These are phyloP conservation scores for Eptesicus fuscus DNA, from an alignment of 2,113 vertebrate genomes.

Conservation along the genomic window DNA sequence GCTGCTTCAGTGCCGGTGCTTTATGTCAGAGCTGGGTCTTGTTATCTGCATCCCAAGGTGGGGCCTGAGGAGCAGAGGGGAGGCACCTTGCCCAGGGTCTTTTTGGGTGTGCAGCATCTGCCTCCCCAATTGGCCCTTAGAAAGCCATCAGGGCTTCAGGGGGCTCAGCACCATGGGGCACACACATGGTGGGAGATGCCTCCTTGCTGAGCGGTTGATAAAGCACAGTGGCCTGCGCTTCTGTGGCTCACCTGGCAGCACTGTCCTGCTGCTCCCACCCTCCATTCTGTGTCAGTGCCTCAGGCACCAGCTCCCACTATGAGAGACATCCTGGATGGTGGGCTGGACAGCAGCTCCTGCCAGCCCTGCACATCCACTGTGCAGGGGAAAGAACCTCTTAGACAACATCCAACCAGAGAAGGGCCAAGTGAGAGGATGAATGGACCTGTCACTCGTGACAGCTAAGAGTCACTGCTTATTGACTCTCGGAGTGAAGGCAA, in stretches of 20 bases:
- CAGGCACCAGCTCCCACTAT: no score
- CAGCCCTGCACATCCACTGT: neutral
- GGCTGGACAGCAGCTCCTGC: neutral
- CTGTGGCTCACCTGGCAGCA: neutral
- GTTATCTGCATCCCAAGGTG: neutral
- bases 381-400: neutral
- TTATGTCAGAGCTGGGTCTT: neutral
- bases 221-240: neutral
- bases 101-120: neutral
- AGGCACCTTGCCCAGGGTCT: neutral
- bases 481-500: neutral
- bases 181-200: neutral
- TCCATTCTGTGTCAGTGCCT: neutral
- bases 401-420: neutral
- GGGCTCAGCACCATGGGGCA: neutral
- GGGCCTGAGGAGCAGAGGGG: neutral
- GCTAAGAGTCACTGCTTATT: neutral
- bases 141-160: neutral
- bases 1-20: no score
- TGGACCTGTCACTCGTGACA: neutral
- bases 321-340: neutral
- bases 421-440: neutral
- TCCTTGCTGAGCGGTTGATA: neutral
- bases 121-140: neutral
- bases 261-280: neutral